These are phyloP conservation scores for Aphelinus certus DNA, from an alignment of 1,140 invertebrate species.

Conservation along the genomic window DNA sequence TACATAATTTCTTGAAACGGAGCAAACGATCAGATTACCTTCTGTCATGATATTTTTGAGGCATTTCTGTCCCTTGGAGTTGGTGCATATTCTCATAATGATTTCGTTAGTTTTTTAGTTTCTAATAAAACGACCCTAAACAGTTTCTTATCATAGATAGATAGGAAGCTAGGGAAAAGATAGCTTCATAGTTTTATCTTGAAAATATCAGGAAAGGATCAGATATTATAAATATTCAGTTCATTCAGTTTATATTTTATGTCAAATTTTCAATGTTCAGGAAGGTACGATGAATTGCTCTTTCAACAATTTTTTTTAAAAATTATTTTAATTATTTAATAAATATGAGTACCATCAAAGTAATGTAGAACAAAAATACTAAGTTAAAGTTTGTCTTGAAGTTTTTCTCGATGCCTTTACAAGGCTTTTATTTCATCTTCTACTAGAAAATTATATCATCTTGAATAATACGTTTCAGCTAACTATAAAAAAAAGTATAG, in stretches of 20 bases:
- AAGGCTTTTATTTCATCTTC: no score
- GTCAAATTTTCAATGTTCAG: conserved; percentile 19
- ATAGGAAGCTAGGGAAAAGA: conserved; percentile 22
- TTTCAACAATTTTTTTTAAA: conserved; percentile 30
- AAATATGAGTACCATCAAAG: no score
- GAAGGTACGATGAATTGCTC: conserved; percentile 39
- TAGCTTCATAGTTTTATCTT: no score
- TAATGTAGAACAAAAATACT: no score
- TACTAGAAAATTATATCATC: no score
- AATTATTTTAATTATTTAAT: neutral
- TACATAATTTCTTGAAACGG: neutral
- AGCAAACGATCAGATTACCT: conserved; percentile 39
- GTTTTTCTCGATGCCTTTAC: no score
- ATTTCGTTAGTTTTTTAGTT: no score
- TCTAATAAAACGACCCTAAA: neutral
- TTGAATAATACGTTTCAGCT: no score
- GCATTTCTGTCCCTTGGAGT: no score
- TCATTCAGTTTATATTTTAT: neutral
- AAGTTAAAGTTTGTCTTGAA: no score
- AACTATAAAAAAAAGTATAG: no score
- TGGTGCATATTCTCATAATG: no score
- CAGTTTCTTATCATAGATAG: conserved; percentile 21
- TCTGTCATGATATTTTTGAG: conserved; percentile 2
- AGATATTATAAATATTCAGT: conserved; percentile 6
- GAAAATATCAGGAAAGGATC: conserved; percentile 14